These are phyloP conservation scores for Pachyrhynchus sulphureomaculatus DNA, from an alignment of 1,140 invertebrate species.

Conservation along the genomic window DNA sequence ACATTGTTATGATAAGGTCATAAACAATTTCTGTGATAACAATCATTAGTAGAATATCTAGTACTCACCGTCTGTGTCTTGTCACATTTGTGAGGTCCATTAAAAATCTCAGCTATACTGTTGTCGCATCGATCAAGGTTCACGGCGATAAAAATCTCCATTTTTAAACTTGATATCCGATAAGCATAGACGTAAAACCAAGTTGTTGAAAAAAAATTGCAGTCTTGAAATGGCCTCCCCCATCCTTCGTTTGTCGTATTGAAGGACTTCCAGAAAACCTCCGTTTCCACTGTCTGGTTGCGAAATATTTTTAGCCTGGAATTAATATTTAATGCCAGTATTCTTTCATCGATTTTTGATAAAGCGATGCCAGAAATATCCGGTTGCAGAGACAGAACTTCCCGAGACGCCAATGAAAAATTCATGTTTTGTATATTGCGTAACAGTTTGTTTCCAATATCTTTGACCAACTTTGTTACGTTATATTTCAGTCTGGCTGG, in stretches of 20 bases:
- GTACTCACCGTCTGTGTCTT: slow-evolving; percentile 48
- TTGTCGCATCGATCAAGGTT: slow-evolving; percentile 51
- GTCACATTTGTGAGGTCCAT: slow-evolving; percentile 48
- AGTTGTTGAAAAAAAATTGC: slow-evolving; percentile 26
- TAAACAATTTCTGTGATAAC: too few relatives aligned
- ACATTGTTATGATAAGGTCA: too few relatives aligned
- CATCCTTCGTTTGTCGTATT: slow-evolving; percentile 33
- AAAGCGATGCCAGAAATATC: slow-evolving; percentile 33
- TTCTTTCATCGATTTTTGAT: slow-evolving; percentile 15
- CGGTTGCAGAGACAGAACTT: slow-evolving; percentile 17
- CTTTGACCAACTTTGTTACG: slow-evolving; percentile 2
- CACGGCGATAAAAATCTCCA: slow-evolving; percentile 46
- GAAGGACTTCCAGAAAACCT: slow-evolving; percentile 36
- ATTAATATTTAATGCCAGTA: slow-evolving; percentile 35
- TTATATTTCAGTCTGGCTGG: slow-evolving; percentile 39
- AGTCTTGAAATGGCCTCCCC: slow-evolving; percentile 42
- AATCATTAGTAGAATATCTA: too few relatives aligned
- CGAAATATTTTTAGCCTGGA: slow-evolving; percentile 34
- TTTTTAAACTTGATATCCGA: slow-evolving; percentile 25
- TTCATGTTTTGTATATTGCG: slow-evolving; percentile 13
- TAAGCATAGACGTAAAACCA: slow-evolving; percentile 42
- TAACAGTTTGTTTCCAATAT: slow-evolving; percentile 11
- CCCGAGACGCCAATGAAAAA: slow-evolving; percentile 23
- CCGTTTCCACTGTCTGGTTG: slow-evolving; percentile 36
- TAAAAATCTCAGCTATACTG: slow-evolving; percentile 45